Conservation (phyloP, 2,113 vertebrate species). For the Neopipo cinnamomea region DNA sequence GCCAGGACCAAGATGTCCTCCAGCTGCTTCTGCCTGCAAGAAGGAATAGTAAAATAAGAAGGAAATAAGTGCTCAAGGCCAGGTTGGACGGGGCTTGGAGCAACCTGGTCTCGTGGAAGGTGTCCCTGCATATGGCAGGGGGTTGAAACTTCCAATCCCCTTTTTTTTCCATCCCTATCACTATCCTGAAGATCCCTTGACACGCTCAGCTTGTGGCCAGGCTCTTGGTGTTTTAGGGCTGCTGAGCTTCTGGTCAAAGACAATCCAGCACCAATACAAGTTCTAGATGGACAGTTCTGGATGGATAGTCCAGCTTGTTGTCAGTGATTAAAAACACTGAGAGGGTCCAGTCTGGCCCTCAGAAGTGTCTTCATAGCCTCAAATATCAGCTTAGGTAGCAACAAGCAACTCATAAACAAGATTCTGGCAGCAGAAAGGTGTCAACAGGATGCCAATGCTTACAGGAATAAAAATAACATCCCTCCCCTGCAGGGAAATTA, state of each 20-base stretch:
- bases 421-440: constrained; percentile 36
- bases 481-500: constrained; percentile 51
- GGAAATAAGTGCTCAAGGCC: background rate
- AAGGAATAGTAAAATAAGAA: background rate
- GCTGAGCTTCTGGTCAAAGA: background rate
- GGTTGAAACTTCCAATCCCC: background rate
- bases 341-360: background rate
- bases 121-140: background rate
- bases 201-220: background rate
- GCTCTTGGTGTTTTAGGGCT: background rate
- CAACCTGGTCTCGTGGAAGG: background rate
- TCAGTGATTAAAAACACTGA: background rate
- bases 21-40: constrained; percentile 88
- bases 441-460: constrained; percentile 45
- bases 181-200: background rate
- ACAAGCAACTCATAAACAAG: background rate
- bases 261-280: background rate
- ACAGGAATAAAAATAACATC: constrained; percentile 64
- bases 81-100: background rate
- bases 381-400: background rate
- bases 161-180: background rate
- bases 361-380: background rate
- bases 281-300: background rate
- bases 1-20: constrained; percentile 95
- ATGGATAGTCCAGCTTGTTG: background rate